phyloP scores from a whole-genome alignment of 1,140 invertebrate species.

The Drosophila repletoides region DNA sequence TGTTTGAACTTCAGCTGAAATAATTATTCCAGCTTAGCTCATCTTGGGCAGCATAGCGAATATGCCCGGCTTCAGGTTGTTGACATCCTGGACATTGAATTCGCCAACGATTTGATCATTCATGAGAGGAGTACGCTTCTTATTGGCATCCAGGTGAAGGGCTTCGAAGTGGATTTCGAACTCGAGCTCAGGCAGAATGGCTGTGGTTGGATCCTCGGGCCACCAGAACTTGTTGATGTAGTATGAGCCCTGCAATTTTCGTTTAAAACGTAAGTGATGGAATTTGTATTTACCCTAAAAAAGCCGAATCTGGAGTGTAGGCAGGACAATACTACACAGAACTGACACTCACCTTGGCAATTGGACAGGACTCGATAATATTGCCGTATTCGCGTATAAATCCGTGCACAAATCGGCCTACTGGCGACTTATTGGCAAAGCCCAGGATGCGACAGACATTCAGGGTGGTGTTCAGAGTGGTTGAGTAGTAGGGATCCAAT shows the following conservation, averaged over 20 bases:
- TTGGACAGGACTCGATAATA: slow-evolving; percentile 65
- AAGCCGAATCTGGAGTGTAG: slow-evolving; percentile 4
- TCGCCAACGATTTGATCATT: slow-evolving; percentile 68
- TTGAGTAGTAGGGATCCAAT: slow-evolving; percentile 54
- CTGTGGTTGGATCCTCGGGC: slow-evolving; percentile 70
- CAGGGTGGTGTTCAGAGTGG: slow-evolving; percentile 58
- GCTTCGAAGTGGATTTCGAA: slow-evolving; percentile 66
- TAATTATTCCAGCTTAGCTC: slow-evolving; percentile 2
- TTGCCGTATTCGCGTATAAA: slow-evolving; percentile 71
- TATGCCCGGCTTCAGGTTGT: slow-evolving; percentile 71
- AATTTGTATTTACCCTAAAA: slow-evolving; percentile 61
- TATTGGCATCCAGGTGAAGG: slow-evolving; percentile 54
- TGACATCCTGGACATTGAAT: slow-evolving; percentile 66
- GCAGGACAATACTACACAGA: background rate
- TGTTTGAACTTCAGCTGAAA: background rate
- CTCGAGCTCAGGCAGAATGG: slow-evolving; percentile 69
- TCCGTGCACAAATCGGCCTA: slow-evolving; percentile 58
- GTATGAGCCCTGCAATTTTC: slow-evolving; percentile 75
- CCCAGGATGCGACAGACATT: slow-evolving; percentile 66
- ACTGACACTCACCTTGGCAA: slow-evolving; percentile 57
- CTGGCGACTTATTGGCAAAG: slow-evolving; percentile 63
- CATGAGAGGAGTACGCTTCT: slow-evolving; percentile 63
- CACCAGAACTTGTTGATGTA: slow-evolving; percentile 76
- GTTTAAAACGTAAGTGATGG: slow-evolving; percentile 43
- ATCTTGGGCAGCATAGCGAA: slow-evolving; percentile 70